Evolutionary conservation across 2,888 invertebrate species (phyloP).

Genomic region (Cephonodes hylas): DNA sequence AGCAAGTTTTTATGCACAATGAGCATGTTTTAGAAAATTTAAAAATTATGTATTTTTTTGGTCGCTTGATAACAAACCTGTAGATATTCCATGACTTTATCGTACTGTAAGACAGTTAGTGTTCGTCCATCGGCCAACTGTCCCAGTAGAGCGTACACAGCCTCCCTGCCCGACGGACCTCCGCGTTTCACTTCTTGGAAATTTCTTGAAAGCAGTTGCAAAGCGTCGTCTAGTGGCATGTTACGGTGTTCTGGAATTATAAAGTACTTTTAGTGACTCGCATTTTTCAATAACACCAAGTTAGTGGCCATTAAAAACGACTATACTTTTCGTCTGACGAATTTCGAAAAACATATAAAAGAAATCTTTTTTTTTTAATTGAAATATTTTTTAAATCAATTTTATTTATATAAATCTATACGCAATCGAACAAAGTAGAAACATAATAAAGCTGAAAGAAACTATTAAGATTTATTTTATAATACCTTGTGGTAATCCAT

Average conservation of each 20-base stretch:
- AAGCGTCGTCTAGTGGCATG: conserved; percentile 96
- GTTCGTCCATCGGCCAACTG: conserved; percentile 91
- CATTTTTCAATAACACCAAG: too few relatives aligned
- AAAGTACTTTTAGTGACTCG: background rate
- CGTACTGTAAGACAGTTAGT: conserved; percentile 89
- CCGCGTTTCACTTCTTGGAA: conserved; percentile 79
- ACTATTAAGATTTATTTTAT: background rate
- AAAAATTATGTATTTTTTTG: too few relatives aligned
- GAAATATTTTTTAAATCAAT: too few relatives aligned
- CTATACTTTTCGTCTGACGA: too few relatives aligned
- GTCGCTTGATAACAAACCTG: too few relatives aligned
- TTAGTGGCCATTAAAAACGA: too few relatives aligned
- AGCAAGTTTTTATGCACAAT: too few relatives aligned
- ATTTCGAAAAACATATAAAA: too few relatives aligned
- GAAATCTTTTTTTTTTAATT: too few relatives aligned
- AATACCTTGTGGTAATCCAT: conserved; percentile 93
- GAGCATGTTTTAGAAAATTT: too few relatives aligned
- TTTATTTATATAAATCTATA: too few relatives aligned
- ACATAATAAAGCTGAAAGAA: background rate
- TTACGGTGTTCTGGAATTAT: conserved; percentile 90
- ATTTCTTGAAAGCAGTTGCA: conserved; percentile 88
- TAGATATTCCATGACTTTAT: conserved; percentile 83
- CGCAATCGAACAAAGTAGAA: too few relatives aligned
- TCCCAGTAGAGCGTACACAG: conserved; percentile 86
- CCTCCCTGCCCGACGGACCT: conserved; percentile 80